A percentile compares a stretch with the other conserved stretches of the same genome.
Conservation (phyloP, 2,888 invertebrate genomes). For the Oscheius sp. region DNA sequence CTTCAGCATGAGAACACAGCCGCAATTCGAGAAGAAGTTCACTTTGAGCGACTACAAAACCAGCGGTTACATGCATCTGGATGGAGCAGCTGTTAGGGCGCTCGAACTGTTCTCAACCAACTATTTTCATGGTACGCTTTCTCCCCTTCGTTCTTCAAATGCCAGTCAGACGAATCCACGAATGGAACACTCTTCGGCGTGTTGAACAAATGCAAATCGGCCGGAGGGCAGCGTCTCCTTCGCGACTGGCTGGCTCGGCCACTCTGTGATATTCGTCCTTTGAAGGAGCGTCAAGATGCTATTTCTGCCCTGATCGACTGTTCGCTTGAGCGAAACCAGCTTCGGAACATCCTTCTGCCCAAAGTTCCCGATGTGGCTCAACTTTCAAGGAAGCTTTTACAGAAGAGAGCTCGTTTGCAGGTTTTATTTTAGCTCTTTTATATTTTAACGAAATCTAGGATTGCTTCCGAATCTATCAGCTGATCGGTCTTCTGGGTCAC, state of each 20-base stretch:
- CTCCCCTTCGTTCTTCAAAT: background rate
- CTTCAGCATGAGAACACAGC: conserved; percentile 31
- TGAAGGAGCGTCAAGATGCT: conserved; percentile 65
- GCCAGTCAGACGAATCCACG: conserved; percentile 33
- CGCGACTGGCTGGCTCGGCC: conserved; percentile 71
- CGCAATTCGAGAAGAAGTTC: conserved; percentile 40
- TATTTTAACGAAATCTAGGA: conserved; percentile 32
- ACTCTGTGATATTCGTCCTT: conserved; percentile 56
- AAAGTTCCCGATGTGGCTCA: conserved; percentile 63
- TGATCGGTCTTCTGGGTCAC: conserved; percentile 29
- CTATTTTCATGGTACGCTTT: conserved; percentile 46
- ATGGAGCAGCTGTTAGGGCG: conserved; percentile 61
- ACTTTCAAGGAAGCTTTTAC: conserved; percentile 51
- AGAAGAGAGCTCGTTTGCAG: conserved; percentile 45
- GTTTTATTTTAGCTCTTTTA: conserved; percentile 1
- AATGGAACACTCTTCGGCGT: conserved; percentile 61
- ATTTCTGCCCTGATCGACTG: conserved; percentile 62
- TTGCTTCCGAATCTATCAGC: conserved; percentile 50
- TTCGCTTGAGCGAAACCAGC: conserved; percentile 42
- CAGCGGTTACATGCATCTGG: conserved; percentile 61
- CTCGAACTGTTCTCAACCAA: conserved; percentile 65
- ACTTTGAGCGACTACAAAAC: conserved; percentile 49
- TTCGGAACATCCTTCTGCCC: conserved; percentile 57
- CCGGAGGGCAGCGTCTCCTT: conserved; percentile 64
- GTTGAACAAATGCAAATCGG: conserved; percentile 69